These are phyloP conservation scores for Callyntrura sp. DNA, from an alignment of 2,888 invertebrate genomes.

Conservation along the genomic window DNA sequence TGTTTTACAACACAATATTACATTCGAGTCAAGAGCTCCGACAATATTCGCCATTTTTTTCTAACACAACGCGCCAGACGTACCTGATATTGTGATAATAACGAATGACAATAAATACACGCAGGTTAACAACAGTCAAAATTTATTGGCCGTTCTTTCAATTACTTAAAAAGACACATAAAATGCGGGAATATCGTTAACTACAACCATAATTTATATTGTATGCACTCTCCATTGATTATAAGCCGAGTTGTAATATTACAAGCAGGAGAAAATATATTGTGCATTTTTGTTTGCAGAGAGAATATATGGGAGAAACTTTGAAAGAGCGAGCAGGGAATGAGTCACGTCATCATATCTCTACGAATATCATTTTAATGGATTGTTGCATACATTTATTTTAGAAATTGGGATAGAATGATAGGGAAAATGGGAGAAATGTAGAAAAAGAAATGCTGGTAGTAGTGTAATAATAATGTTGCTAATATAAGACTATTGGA, in stretches of 20 bases:
- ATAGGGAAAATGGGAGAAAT: background rate
- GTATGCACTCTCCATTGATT: conserved; percentile 19
- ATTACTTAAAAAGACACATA: conserved; percentile 49
- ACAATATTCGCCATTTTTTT: background rate
- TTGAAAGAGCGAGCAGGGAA: background rate
- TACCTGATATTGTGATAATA: background rate
- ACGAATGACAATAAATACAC: conserved; percentile 28
- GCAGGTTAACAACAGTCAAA: conserved; percentile 13
- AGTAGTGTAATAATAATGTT: conserved; percentile 24
- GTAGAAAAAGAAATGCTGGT: background rate
- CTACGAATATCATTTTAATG: conserved; percentile 34
- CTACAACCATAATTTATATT: conserved; percentile 49
- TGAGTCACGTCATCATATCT: conserved; percentile 34
- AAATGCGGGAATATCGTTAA: conserved; percentile 23
- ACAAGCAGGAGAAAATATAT: conserved; percentile 3
- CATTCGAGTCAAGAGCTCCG: background rate
- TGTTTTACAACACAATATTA: background rate
- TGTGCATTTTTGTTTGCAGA: background rate
- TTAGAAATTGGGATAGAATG: conserved; percentile 14
- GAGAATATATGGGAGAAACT: background rate
- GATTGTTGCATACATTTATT: conserved; percentile 19
- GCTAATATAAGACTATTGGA: conserved; percentile 29
- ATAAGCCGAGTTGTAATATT: conserved; percentile 15
- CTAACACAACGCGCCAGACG: background rate
- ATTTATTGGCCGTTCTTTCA: conserved; percentile 68